Percentiles rank a stretch among this genome's conserved stretches.
These are phyloP conservation scores for Chrysolina americana DNA, from an alignment of 2,888 invertebrate species.

Conservation along the genomic window DNA sequence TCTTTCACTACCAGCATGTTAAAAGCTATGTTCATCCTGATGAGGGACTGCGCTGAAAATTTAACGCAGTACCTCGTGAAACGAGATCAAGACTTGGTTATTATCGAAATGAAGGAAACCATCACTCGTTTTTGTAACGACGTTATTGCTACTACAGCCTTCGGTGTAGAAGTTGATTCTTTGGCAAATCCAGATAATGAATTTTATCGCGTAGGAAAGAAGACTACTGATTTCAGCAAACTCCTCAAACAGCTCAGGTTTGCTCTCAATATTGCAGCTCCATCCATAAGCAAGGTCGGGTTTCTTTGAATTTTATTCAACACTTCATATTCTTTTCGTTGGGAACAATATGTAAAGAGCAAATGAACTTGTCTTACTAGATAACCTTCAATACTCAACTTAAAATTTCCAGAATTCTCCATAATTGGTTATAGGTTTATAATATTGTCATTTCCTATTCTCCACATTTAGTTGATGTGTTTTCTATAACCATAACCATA, in stretches of 20 bases:
- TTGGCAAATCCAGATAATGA: constrained; percentile 71
- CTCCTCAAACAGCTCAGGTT: constrained; percentile 33
- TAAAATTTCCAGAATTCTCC: too few species aligned
- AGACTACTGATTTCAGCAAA: constrained; percentile 64
- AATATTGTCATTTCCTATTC: too few species aligned
- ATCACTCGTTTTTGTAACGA: constrained; percentile 67
- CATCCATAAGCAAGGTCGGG: constrained; percentile 35
- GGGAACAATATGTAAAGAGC: too few species aligned
- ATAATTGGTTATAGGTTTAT: too few species aligned
- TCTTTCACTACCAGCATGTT: constrained; percentile 64
- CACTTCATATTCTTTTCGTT: background rate
- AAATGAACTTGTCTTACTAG: too few species aligned
- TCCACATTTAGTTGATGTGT: too few species aligned
- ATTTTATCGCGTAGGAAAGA: constrained; percentile 72
- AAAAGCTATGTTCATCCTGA: constrained; percentile 49
- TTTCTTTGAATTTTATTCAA: background rate
- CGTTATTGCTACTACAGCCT: constrained; percentile 71
- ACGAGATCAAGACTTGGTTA: constrained; percentile 53
- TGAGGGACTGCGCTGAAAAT: constrained; percentile 43
- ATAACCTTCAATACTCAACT: too few species aligned
- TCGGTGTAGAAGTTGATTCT: constrained; percentile 69
- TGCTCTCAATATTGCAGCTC: constrained; percentile 30
- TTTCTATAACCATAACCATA: too few species aligned
- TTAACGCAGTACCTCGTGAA: constrained; percentile 34
- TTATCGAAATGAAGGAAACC: constrained; percentile 69